These are phyloP conservation scores for Eurypyga helias DNA, from an alignment of 2,113 vertebrate genomes.

Conservation along the genomic window DNA sequence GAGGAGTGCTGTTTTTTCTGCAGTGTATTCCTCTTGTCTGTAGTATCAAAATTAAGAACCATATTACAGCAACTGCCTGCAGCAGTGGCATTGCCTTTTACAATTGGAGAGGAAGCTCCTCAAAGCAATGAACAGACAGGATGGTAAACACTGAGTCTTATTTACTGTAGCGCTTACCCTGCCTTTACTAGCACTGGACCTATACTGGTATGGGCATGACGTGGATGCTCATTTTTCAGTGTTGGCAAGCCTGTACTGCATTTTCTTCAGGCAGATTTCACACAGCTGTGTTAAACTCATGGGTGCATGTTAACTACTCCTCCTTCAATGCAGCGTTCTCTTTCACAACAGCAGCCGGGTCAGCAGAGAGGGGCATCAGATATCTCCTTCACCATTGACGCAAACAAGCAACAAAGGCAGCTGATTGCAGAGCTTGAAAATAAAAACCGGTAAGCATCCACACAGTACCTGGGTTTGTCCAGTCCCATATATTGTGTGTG, in stretches of 20 bases:
- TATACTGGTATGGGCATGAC: neutral
- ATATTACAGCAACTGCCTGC: neutral
- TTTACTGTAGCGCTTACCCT: conserved; percentile 1
- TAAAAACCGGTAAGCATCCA: conserved; percentile 90
- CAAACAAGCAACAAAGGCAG: conserved; percentile 96
- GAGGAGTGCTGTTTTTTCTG: neutral
- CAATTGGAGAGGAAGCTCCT: neutral
- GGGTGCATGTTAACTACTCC: neutral
- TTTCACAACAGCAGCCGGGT: conserved; percentile 82
- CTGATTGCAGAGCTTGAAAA: conserved; percentile 98
- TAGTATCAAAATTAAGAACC: neutral
- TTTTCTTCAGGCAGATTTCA: neutral
- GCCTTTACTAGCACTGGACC: neutral
- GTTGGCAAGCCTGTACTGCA: neutral
- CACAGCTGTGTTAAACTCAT: neutral
- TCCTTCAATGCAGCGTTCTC: neutral
- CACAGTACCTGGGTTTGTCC: neutral
- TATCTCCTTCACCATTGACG: conserved; percentile 92
- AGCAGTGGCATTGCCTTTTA: neutral
- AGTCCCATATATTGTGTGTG: neutral
- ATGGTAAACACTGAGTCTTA: neutral
- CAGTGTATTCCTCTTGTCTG: neutral
- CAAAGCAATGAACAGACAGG: neutral
- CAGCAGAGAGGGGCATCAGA: conserved; percentile 91
- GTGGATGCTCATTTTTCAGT: neutral